Base-by-base conservation (phyloP, 2,797 vertebrate genomes). In the Urosaurus nigricauda region DNA sequence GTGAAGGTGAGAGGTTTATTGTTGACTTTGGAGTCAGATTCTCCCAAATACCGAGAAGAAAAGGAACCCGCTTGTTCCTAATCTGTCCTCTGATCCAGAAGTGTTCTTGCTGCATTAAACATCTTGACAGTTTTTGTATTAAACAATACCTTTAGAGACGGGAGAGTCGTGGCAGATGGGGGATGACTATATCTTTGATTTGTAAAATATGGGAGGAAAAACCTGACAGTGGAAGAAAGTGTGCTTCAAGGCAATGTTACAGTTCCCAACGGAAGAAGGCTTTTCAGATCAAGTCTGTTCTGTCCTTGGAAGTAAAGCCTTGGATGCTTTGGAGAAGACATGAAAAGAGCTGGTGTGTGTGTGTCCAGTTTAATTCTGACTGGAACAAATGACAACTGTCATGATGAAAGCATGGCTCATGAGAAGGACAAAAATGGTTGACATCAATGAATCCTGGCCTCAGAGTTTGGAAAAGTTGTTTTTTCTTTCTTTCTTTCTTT, bases 121-220 rank as follows among this genome's bases (percentile, higher is more conserved):
- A 3, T 43, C 47, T 29, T 43, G 51, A 24, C 75, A 37, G 35
- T 60, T 70, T 6, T 32, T 14, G 53, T 16, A 51, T 43, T 83
- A 56, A 63, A 17, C 26, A 40, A 40, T 68, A 71, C 26, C 60
- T 3, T 1, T 16, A 26, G 43, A 40, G 37, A 40, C 16, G 35
- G 26, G 43, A n/a, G 32, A 32, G 37, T 32, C 21, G 13, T 14
- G 56, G 51, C 58, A 77, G 58, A n/a, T 53, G 71, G 79, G 71
- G 53, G 71, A 65, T 26, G 40, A 47, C 47, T 35, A 5, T 75
- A 63, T 51, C 56, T 77, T 88, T 88, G 58, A 83, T 88, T 58
- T 77, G 63, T 63, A 16, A 81, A 63, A 2, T 16, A 29, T 26
- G 29, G 4, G 37, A 53, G 43, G 12, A n/a, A 79, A 53, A 74